Percentiles rank a stretch among this genome's conserved stretches.
Evolutionary conservation across 2,888 invertebrate genomes (phyloP).

Genomic region (Eurytoma californica): DNA sequence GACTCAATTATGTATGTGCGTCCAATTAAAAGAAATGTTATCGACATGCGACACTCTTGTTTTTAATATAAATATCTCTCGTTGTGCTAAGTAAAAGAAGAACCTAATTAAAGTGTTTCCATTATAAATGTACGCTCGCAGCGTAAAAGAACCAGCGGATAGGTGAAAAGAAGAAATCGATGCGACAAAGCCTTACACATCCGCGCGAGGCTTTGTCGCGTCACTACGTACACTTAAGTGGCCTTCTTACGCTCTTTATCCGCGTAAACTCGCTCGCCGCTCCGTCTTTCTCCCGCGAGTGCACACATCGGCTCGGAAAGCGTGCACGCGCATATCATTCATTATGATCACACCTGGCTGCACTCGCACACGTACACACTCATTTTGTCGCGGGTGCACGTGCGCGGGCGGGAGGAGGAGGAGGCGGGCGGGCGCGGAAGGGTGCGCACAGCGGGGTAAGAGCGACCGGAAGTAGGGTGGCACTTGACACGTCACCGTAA

Average conservation of each 20-base stretch:
- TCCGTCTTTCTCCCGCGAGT: background rate
- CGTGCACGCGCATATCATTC: conserved; percentile 73
- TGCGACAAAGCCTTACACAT: too few species aligned
- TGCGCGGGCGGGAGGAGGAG: conserved; percentile 52
- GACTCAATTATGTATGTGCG: too few species aligned
- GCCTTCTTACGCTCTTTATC: conserved; percentile 13
- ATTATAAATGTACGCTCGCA: too few species aligned
- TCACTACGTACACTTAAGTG: too few species aligned
- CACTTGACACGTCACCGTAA: conserved; percentile 74
- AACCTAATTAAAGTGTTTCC: too few species aligned
- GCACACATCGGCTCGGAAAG: conserved; percentile 42
- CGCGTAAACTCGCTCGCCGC: background rate
- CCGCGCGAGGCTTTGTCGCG: too few species aligned
- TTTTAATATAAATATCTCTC: too few species aligned
- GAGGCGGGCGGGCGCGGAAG: conserved; percentile 54
- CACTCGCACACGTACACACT: background rate
- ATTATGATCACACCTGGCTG: conserved; percentile 65
- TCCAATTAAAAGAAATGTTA: too few species aligned
- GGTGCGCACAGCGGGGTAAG: background rate
- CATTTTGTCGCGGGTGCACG: conserved; percentile 1
- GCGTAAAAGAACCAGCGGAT: too few species aligned
- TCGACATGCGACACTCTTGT: too few species aligned
- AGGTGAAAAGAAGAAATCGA: too few species aligned
- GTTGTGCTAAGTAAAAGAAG: too few species aligned
- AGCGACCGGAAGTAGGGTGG: conserved; percentile 63